Evolutionary conservation across 1,140 invertebrate species (phyloP), one percentile per base, ranked within the genome.

Genomic region (Thereuonema tuberculata): DNA sequence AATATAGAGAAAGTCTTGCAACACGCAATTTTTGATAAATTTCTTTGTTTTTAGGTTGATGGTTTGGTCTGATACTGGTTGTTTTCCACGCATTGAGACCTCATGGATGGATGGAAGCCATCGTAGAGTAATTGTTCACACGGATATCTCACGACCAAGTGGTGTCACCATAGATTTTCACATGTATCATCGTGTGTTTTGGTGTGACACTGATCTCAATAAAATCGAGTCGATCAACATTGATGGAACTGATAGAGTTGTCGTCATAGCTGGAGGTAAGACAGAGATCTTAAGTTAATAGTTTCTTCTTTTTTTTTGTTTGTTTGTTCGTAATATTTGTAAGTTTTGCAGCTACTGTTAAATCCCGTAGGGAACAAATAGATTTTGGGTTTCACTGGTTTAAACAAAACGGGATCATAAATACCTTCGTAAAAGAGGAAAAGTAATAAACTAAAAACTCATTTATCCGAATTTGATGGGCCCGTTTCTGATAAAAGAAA

Each of bases 61-160:
- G 77, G 90, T 86, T 69, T 97, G 92, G 92, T 81, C 89, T 0
- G 90, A 97, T 71, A 83, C 84, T 2, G 89, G 89, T 20, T 81
- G 81, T 2, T 79, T 81, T 25, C 84, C 93, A 3, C 86, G 89
- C 70, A 93, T 95, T 58, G 90, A 94, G 71, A 81, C 84, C 0
- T 81, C 89, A 14, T 97, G 92, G 92, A 94, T 98, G 89, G 94
- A 97, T 67, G 95, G 95, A 0, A 86, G 83, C 0, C 86, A 88
- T 68, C 77, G 92, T 2, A 77, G 84, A 61, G 80, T 85, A 0
- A 68, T 98, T 1, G 83, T 97, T 1, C 82, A 81, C 0, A 85
- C 87, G 43, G 77, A 79, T 61, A 81, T 98, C 3, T 80, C 86
- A 12, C 84, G 86, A 67, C 94, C 94, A 0, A 83, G 88, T 1